Base-by-base conservation (phyloP, 2,113 vertebrate species). In the Alethe diademata region DNA sequence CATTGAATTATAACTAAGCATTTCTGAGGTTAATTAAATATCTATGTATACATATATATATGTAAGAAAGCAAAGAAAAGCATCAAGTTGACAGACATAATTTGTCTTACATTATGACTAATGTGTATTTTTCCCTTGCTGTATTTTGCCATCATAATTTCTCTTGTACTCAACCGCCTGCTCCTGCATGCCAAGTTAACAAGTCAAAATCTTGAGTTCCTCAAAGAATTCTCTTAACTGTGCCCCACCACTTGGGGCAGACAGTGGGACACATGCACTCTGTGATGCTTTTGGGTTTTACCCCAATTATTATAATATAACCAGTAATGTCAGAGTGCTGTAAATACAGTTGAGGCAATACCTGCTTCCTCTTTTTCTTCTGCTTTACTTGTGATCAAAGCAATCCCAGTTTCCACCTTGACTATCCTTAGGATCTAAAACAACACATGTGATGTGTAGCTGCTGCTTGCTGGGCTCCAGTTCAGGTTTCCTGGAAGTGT, bases 381-480 rank as follows among this genome's bases (percentile, higher is more conserved):
- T 57, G 25, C 35, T 81, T 81, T 43, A 22, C 29, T 57, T 88
- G 29, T 61, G 80, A 42, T n/a, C 29, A 69, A 53, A 78, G 24
- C 48, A 61, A 10, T 33, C 11, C 48, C 31, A 29, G 12, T 60
- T 85, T 71, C 36, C 23, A 61, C 48, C 31, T 18, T 40, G 42
- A 35, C 36, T 36, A 7, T 14, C 71, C 54, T 56, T 53, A n/a
- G 28, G 57, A 48, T 5, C 7, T 53, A 15, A 56, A 7, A 25
- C 0, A 11, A 19, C 14, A 28, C 10, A 5, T 5, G 19, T 0
- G 2, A 69, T 36, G 17, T 11, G 60, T 19, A 81, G 18, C 5
- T 62, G 38, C 42, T 47, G 24, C 17, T 7, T 29, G 14, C 50
- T 80, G 66, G 33, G 23, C 69, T 73, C 50, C 51, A 54, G 25